Evolutionary conservation across 2,113 vertebrate species (phyloP), one percentile per base, ranked within the genome.

Genomic region (Hypomesus transpacificus): DNA sequence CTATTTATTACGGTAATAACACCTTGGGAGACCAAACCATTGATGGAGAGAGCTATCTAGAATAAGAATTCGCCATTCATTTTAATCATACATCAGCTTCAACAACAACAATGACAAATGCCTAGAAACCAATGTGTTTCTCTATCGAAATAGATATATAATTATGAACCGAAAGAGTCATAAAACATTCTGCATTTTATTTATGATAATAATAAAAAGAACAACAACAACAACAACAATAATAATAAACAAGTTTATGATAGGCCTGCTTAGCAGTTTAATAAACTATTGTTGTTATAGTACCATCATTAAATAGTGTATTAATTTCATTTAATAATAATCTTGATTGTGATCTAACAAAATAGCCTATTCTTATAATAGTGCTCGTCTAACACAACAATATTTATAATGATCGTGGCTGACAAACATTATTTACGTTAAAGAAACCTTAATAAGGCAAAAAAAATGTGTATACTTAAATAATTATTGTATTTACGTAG

Each of bases 101-200:
- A 94, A 86, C 92, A 91, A 89, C 91, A 94, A 89, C 89, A 92
- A 90, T 92, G 89, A 92, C 91, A 91, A 90, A 89, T 92, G 64
- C 66, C 58, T 52, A 68, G 24, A 46, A 46, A 46, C 9, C 39
- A 46, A 46, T 46, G 39, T 46, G 39, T 46, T 46, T 9, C 6
- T 46, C 11, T 46, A 11, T 9, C 7, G 39, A 46, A 46, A 46
- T 46, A 46, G 39, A 46, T 9, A 11, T 46, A 11, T 46, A 9
- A 24, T 9, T 22, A 20, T 50, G 5, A 3, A 68, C 53, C 3
- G 16, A 17, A 58, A 39, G 54, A 66, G 18, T 70, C 8, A 24
- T 65, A 56, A 56, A 46, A 46, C 13, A 46, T 46, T 9, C 39
- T 11, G 39, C 39, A 46, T 46, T 46, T 46, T 65, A 64, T 17